Evolutionary conservation across 1,140 invertebrate species (phyloP).

Genomic region (Drosophila prosaltans): DNA sequence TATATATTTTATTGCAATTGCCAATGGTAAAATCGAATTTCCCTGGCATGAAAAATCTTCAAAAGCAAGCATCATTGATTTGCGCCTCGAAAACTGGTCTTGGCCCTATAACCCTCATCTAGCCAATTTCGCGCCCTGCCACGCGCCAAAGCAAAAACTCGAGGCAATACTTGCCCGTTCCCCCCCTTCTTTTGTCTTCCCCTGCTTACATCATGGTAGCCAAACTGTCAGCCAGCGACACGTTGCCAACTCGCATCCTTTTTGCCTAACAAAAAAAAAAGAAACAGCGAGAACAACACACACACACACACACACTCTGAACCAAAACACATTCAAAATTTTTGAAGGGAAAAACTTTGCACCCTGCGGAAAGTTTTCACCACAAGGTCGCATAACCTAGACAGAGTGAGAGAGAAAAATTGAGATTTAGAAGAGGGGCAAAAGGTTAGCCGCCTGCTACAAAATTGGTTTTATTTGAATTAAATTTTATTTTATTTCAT

Average conservation of each 20-base stretch:
- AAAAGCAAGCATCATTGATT: slow-evolving; percentile 69
- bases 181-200: neutral
- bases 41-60: slow-evolving; percentile 56
- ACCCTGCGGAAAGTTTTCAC: slow-evolving; percentile 60
- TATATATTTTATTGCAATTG: slow-evolving; percentile 31
- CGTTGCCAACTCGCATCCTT: slow-evolving; percentile 62
- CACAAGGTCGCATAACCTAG: slow-evolving; percentile 65
- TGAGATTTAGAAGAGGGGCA: neutral
- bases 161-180: neutral
- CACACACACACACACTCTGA: neutral
- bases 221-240: slow-evolving; percentile 56
- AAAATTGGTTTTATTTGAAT: slow-evolving; percentile 81
- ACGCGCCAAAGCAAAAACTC: slow-evolving; percentile 36
- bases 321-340: slow-evolving; percentile 10
- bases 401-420: slow-evolving; percentile 1
- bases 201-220: neutral
- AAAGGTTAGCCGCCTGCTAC: slow-evolving; percentile 19
- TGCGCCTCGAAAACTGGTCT: slow-evolving; percentile 4
- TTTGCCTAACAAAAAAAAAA: slow-evolving; percentile 32
- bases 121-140: slow-evolving; percentile 55
- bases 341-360: slow-evolving; percentile 47
- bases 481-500: slow-evolving; percentile 81
- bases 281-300: neutral
- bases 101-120: slow-evolving; percentile 5
- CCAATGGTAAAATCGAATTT: slow-evolving; percentile 62